Conservation (phyloP, 2,113 vertebrate species). For the Tor tambroides region DNA sequence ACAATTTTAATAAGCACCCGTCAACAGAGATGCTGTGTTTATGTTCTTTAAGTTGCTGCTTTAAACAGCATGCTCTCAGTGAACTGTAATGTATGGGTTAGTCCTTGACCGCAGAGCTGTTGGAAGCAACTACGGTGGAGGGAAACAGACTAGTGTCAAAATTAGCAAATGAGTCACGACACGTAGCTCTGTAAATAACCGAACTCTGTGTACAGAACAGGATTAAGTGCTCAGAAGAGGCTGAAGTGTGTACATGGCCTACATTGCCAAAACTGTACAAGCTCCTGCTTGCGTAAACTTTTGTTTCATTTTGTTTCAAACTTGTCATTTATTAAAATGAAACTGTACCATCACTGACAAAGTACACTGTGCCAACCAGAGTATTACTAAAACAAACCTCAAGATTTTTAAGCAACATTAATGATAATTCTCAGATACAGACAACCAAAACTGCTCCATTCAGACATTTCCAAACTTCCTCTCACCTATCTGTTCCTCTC, state of each 20-base stretch:
- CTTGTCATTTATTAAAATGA: background rate
- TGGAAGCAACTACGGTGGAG: background rate
- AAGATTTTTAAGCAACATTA: background rate
- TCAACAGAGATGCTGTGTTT: constrained; percentile 22
- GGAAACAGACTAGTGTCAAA: constrained; percentile 26
- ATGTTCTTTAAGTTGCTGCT: constrained; percentile 9
- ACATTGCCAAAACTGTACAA: background rate
- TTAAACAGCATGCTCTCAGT: constrained; percentile 10
- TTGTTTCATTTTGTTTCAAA: background rate
- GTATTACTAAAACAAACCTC: background rate
- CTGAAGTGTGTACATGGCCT: constrained; percentile 14
- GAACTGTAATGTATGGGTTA: constrained; percentile 7
- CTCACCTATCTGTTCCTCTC: constrained; percentile 21
- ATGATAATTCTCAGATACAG: background rate
- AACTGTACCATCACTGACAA: background rate
- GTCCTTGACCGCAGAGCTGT: constrained; percentile 1
- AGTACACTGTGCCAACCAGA: background rate
- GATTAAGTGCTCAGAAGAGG: constrained; percentile 20
- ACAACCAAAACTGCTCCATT: background rate
- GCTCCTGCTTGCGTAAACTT: background rate
- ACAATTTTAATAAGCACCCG: background rate
- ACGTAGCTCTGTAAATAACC: constrained; percentile 3
- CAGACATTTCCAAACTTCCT: background rate
- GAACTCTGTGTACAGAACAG: background rate
- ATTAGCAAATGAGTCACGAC: constrained; percentile 21